Base-by-base conservation (phyloP, 1,140 invertebrate genomes). In the Magallana ariakensis region DNA sequence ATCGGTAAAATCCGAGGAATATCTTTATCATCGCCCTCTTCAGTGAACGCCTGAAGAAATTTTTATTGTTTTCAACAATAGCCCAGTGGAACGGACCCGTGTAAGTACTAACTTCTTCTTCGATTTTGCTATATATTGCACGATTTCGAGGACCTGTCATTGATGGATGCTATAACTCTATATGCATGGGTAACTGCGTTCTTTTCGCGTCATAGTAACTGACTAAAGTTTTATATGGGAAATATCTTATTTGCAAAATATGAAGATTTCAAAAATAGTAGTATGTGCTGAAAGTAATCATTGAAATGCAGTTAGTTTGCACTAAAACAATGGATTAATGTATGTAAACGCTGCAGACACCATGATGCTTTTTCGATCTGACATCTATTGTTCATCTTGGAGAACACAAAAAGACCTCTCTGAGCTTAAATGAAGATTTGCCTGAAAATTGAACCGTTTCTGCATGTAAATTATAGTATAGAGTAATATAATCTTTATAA, bases 51-150 rank as follows among this genome's bases (percentile, higher is more conserved):
- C 85, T 87, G 81, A 82, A 89, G 84, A 85, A 84, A 88, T 90
- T 91, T 89, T 88, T 90, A 91, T 92, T 90, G 89, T 93, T 90
- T 91, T 91, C 90, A 86, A 88, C 85, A 87, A 87, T 93, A 91
- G 94, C 94, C 94, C 94, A 94, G 83, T 91, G 88, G 94, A 93
- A 94, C 94, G 94, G 93, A 92, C 94, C 94, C 91, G 93, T 93
- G 94, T 94, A 92, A 94, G 93, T 92, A 86, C 58, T 46, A 33
- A 81, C 55, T 22, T 75, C 80, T 56, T n/a, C 33, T 53, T 81
- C n/a, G 22, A n/a, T 81, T 15, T 81, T 9, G n/a, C 9, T 81
- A 81, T 53, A n/a, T 81, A n/a, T 53, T 81, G 0, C 33, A 81
- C 19, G 15, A 33, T 26, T 56, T 57, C 22, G 9, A 13, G 33